A percentile compares a stretch with the other conserved stretches of the same genome.
phyloP scores from a whole-genome alignment of 2,113 vertebrate genomes.

The Lamprologus callipterus region DNA sequence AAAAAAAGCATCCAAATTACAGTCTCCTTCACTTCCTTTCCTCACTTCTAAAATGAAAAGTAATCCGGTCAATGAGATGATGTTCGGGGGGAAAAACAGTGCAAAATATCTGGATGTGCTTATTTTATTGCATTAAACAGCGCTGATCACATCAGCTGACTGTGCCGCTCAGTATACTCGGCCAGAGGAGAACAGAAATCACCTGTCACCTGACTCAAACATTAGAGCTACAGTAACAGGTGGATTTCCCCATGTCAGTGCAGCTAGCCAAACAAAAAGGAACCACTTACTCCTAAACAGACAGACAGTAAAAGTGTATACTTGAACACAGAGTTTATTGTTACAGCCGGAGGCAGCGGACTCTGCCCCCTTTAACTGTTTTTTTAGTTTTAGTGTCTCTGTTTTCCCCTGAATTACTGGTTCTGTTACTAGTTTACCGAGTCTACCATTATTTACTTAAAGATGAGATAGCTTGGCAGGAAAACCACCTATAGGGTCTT shows the following conservation, averaged over 20 bases:
- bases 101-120: background rate
- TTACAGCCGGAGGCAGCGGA: background rate
- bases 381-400: rapidly evolving
- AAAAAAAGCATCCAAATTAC: background rate
- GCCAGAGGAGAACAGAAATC: background rate
- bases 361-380: background rate
- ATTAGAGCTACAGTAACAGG: background rate
- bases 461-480: background rate
- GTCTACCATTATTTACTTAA: background rate
- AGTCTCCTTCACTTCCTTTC: background rate
- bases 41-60: background rate
- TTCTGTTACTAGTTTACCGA: background rate
- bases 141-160: background rate
- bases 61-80: background rate
- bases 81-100: rapidly evolving
- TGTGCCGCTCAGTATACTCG: background rate
- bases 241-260: rapidly evolving
- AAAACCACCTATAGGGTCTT: background rate
- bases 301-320: background rate
- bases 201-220: background rate
- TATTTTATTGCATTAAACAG: background rate
- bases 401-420: background rate
- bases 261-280: background rate
- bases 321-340: background rate
- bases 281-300: background rate